phyloP scores from a whole-genome alignment of 2,797 vertebrate genomes.

The Takifugu rubripes region DNA sequence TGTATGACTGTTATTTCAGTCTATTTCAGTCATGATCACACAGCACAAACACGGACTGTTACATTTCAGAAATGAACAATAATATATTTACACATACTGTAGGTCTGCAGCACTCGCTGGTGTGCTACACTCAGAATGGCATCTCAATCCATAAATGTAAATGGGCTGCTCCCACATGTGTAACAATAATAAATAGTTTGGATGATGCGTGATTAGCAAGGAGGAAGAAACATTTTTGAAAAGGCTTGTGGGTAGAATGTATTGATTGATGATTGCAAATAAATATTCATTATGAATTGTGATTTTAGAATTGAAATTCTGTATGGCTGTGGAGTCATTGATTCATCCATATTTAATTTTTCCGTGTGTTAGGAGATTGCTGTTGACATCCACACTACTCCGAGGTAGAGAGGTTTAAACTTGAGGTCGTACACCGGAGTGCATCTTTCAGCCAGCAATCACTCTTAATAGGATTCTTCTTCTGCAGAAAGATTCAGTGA shows the following conservation, averaged over 20 bases:
- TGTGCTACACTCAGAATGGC: conserved; percentile 50
- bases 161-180: conserved; percentile 67
- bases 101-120: conserved; percentile 11
- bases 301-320: conserved; percentile 70
- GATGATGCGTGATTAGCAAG: conserved; percentile 64
- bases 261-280: conserved; percentile 75
- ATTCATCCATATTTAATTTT: conserved; percentile 35
- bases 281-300: conserved; percentile 76
- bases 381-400: conserved; percentile 43
- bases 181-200: conserved; percentile 77
- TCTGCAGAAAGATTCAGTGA: conserved; percentile 86
- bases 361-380: conserved; percentile 3
- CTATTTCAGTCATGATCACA: conserved; percentile 36
- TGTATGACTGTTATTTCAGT: conserved; percentile 41
- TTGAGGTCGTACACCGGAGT: conserved; percentile 34
- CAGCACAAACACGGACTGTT: conserved; percentile 30
- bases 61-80: no score
- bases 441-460: conserved; percentile 86
- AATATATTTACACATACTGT: conserved; percentile 7
- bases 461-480: conserved; percentile 89
- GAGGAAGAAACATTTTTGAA: conserved; percentile 43
- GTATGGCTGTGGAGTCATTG: conserved; percentile 42
- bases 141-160: conserved; percentile 80
- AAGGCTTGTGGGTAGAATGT: conserved; percentile 72
- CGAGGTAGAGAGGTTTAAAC: conserved; percentile 48